Evolutionary conservation across 2,113 vertebrate genomes (phyloP), one percentile per base, ranked within the genome.

Genomic region (Anoplopoma fimbria): DNA sequence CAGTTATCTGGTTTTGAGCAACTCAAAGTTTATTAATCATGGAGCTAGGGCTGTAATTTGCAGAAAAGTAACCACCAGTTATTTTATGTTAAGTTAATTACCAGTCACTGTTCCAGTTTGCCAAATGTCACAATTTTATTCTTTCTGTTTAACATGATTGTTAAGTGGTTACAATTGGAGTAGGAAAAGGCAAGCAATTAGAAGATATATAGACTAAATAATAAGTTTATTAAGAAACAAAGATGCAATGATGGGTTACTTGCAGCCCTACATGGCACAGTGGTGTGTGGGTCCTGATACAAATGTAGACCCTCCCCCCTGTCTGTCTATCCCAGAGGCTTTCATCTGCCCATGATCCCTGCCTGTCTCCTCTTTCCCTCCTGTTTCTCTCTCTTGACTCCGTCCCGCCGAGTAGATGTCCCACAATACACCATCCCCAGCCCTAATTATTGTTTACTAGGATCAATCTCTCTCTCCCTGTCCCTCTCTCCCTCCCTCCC

Each of bases 391-490:
- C 53, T 81, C 77, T 82, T 81, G 70, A 69, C 81, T 81, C 71
- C 68, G 63, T 91, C 89, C 90, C 71, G 76, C 88, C 79, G 79
- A 84, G 78, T 69, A 74, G 86, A 84, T 75, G 86, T 92, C 88
- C 83, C 86, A 89, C 89, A 91, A 69, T 88, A 80, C 90, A 87
- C 88, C 87, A 85, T 91, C 89, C 88, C 84, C 88, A 89, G 88
- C 91, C 91, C 84, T 94, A 94, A 94, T 94, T 94, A 93, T 83
- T 94, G 94, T 94, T 94, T 94, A 92, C 94, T 78, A 79, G 83
- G 89, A 93, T 91, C 86, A 88, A 88, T 88, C 86, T 87, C 82
- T 51, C 81, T 62, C 85, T 82, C 72, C 23, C 72, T 79, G 27
- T 77, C 87, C 29, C 75, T 74, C 75, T 57, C 82, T 70, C 73